Conservation (phyloP, 2,888 invertebrate species). For the Atrina japonica region DNA sequence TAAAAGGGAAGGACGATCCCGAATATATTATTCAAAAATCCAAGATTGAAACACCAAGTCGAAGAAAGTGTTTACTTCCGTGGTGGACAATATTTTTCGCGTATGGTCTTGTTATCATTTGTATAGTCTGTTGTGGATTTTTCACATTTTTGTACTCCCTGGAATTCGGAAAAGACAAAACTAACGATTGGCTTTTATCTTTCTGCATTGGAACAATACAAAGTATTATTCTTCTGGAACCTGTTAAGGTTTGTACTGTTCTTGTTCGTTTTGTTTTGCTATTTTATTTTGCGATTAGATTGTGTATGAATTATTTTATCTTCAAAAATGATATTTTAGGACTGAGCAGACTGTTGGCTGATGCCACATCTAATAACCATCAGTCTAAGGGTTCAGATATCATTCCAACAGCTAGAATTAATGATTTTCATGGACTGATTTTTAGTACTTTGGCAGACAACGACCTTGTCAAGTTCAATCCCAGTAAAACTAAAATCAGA, state of each 20-base stretch:
- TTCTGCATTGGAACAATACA: constrained; percentile 36
- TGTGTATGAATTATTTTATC: too few species aligned
- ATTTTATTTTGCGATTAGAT: too few species aligned
- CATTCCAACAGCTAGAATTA: too few species aligned
- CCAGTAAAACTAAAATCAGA: too few species aligned
- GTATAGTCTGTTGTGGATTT: constrained; percentile 70
- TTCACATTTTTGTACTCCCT: constrained; percentile 78
- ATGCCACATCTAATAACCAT: too few species aligned
- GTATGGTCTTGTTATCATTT: constrained; percentile 74
- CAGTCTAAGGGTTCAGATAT: too few species aligned
- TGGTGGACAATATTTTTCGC: constrained; percentile 70
- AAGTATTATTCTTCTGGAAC: constrained; percentile 47
- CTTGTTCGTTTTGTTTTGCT: too few species aligned
- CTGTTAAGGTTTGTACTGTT: constrained; percentile 52
- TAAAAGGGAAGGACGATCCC: constrained; percentile 6
- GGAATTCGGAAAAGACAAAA: constrained; percentile 74
- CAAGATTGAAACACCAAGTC: neutral
- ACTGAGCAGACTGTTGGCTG: too few species aligned
- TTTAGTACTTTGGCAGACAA: too few species aligned
- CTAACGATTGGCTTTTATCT: constrained; percentile 74
- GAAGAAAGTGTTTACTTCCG: constrained; percentile 41
- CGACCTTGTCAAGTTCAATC: too few species aligned
- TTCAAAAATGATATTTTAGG: too few species aligned
- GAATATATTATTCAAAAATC: neutral
- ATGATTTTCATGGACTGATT: too few species aligned